phyloP scores from a whole-genome alignment of 2,797 vertebrate genomes.

The Peromyscus nudipes region DNA sequence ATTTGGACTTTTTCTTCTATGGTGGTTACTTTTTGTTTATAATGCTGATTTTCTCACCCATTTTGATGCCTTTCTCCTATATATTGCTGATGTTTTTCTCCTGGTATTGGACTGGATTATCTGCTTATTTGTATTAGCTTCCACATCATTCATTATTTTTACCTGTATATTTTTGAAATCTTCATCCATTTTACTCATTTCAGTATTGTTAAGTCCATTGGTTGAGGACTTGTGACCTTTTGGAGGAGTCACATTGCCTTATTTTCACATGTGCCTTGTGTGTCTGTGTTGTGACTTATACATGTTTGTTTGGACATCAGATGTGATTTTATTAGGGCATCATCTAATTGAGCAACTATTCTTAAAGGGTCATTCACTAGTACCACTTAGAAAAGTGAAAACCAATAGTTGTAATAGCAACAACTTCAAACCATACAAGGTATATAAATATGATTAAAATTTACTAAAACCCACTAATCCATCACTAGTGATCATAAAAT shows the following conservation, averaged over 20 bases:
- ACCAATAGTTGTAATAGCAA: too few species aligned
- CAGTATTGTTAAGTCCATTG: background rate
- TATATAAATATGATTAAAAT: too few species aligned
- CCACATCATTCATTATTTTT: background rate
- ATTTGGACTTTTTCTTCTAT: background rate
- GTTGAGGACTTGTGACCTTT: background rate
- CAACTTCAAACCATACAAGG: too few species aligned
- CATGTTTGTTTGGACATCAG: too few species aligned
- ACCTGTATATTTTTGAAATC: background rate
- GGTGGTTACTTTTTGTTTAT: background rate
- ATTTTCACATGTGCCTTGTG: background rate
- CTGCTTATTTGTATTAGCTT: background rate
- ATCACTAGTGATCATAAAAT: too few species aligned
- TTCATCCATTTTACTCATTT: background rate
- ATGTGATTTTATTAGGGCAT: too few species aligned
- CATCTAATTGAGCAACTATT: too few species aligned
- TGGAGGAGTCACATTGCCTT: background rate
- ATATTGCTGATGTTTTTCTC: background rate
- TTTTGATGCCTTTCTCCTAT: background rate
- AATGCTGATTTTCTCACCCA: background rate
- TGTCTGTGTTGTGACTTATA: too few species aligned
- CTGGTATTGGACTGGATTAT: background rate
- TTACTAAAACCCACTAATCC: too few species aligned
- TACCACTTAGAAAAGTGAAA: too few species aligned
- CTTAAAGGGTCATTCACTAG: too few species aligned